These are phyloP conservation scores for Muntiacus muntjak DNA, from an alignment of 2,113 vertebrate species.

Conservation along the genomic window DNA sequence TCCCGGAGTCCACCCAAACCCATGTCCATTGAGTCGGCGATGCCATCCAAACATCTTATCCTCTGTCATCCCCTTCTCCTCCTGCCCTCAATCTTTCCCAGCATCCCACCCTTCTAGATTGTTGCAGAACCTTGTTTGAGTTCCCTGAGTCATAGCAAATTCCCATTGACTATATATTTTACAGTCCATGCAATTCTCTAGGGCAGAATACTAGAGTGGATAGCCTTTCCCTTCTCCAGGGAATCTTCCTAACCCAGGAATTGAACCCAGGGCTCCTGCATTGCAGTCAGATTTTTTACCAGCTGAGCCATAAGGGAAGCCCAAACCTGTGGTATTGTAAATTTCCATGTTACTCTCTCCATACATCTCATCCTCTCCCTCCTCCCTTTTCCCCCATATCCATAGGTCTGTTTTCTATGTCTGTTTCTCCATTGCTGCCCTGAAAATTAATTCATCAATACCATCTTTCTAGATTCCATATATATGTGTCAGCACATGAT, in stretches of 20 bases:
- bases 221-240: not conserved
- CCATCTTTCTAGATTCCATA: not conserved
- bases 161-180: not conserved
- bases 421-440: not conserved
- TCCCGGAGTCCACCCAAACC: too few relatives aligned
- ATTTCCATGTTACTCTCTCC: not conserved
- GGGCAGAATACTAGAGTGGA: not conserved
- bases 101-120: not conserved
- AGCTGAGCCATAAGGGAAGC: not conserved
- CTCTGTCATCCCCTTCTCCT: too few relatives aligned
- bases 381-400: not conserved
- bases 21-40: too few relatives aligned
- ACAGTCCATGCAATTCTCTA: not conserved
- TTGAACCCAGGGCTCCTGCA: not conserved
- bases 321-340: not conserved
- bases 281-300: not conserved
- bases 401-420: not conserved
- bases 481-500: not conserved
- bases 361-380: not conserved
- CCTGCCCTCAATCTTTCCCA: too few relatives aligned
- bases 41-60: too few relatives aligned
- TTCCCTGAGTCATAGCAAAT: not conserved
- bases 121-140: not conserved
- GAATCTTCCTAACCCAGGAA: not conserved
- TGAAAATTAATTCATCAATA: not conserved